Conservation (phyloP, 2,113 vertebrate species). For the Shinisaurus crocodilurus region DNA sequence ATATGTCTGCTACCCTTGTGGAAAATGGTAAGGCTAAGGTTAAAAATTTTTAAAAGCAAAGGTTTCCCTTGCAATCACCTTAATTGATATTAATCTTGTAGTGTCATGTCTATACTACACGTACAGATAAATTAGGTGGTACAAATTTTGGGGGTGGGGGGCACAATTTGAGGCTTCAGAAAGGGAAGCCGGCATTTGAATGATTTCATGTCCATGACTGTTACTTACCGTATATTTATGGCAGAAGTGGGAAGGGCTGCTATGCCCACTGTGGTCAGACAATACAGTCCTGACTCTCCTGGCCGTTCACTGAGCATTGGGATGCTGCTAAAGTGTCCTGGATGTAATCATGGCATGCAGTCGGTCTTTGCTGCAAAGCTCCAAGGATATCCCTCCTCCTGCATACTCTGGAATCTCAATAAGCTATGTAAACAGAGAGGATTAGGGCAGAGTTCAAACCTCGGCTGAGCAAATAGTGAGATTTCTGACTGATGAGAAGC, state of each 20-base stretch:
- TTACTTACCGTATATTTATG: neutral
- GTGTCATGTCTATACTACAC: neutral
- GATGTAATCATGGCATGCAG: neutral
- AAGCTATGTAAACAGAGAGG: constrained; percentile 48
- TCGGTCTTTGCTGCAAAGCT: neutral
- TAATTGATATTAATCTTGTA: constrained; percentile 62
- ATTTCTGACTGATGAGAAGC: neutral
- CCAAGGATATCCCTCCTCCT: neutral
- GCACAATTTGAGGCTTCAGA: too few species aligned
- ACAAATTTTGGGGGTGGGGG: neutral
- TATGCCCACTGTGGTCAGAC: neutral
- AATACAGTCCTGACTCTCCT: neutral
- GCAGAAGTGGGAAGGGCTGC: neutral
- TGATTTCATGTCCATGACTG: neutral
- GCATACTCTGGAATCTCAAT: constrained; percentile 18
- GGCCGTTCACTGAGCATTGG: neutral
- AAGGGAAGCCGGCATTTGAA: too few species aligned
- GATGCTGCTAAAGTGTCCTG: neutral
- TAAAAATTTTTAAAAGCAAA: constrained; percentile 66
- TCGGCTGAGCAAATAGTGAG: constrained; percentile 50
- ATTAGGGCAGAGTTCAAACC: constrained; percentile 52
- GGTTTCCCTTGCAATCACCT: constrained; percentile 62
- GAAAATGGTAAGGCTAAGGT: constrained; percentile 58
- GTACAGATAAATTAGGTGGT: neutral
- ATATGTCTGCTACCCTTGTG: constrained; percentile 42